phyloP scores from a whole-genome alignment of 1,140 invertebrate genomes.

The Drosophila takahashii region DNA sequence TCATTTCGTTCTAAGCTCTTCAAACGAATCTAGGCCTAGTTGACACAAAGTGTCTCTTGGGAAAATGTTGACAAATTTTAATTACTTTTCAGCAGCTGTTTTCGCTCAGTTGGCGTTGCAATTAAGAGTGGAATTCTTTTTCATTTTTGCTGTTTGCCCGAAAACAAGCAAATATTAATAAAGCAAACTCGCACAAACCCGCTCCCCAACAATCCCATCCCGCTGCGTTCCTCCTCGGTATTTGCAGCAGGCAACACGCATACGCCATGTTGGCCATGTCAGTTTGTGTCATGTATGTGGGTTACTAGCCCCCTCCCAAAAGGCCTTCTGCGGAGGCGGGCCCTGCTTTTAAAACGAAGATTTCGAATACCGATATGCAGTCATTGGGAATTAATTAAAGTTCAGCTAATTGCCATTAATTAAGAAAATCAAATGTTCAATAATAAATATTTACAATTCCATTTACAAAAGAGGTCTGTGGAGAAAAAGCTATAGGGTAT shows the following conservation, averaged over 20 bases:
- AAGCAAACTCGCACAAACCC: constrained; percentile 9
- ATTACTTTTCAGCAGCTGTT: constrained; percentile 73
- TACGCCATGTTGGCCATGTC: constrained; percentile 77
- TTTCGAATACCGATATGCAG: not conserved
- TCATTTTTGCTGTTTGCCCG: constrained; percentile 69
- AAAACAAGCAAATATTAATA: constrained; percentile 58
- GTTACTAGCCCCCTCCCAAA: constrained; percentile 35
- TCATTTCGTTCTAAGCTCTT: constrained; percentile 3
- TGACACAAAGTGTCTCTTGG: constrained; percentile 16
- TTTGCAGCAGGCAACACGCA: constrained; percentile 61
- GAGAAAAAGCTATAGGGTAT: no score
- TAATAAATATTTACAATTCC: not conserved
- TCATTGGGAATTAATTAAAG: not conserved
- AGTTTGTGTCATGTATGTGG: constrained; percentile 73
- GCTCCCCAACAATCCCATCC: not conserved
- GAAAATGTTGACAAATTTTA: constrained; percentile 80
- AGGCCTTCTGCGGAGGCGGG: not conserved
- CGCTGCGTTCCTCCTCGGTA: constrained; percentile 8
- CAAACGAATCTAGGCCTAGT: constrained; percentile 26
- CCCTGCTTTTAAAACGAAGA: not conserved
- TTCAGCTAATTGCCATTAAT: not conserved
- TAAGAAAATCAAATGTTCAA: not conserved
- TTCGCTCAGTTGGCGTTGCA: constrained; percentile 60
- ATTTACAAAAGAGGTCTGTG: not conserved
- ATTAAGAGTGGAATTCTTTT: constrained; percentile 77